phyloP scores from a whole-genome alignment of 2,888 invertebrate genomes.

The Drosophila mimetica region DNA sequence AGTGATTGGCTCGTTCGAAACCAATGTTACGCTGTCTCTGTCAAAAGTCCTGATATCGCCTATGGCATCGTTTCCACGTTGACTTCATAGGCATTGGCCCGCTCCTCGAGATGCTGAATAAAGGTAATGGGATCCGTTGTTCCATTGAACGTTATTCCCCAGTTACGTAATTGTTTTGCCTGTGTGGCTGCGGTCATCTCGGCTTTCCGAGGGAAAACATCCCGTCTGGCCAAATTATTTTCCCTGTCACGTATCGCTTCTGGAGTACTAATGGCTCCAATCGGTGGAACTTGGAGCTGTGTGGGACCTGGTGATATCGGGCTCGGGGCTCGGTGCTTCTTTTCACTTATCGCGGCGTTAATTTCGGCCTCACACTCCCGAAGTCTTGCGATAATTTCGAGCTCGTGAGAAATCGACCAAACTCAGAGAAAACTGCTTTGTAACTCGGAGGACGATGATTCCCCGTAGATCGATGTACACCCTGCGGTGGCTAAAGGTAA shows the following conservation, averaged over 20 bases:
- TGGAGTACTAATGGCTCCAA: background rate
- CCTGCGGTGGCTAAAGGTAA: no score
- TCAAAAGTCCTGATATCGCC: background rate
- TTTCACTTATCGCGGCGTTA: background rate
- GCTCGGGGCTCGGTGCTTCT: background rate
- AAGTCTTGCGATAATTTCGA: background rate
- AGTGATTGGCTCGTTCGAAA: no score
- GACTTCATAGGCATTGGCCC: background rate
- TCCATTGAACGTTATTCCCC: background rate
- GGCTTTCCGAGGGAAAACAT: no score
- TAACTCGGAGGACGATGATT: background rate
- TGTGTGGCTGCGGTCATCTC: no score
- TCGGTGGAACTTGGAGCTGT: background rate
- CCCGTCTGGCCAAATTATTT: no score
- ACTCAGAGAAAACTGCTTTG: background rate
- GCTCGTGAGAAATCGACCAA: background rate
- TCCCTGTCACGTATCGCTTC: background rate
- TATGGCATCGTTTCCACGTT: background rate
- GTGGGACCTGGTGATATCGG: background rate
- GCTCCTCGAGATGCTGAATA: conserved; percentile 2
- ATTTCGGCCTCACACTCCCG: background rate
- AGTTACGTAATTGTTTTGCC: background rate
- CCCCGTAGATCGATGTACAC: background rate
- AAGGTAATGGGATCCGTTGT: background rate
- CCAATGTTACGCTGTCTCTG: no score